Percentiles rank a stretch among this genome's conserved stretches.
These are phyloP conservation scores for Oryzias javanicus DNA, from an alignment of 2,113 vertebrate species.

Conservation along the genomic window DNA sequence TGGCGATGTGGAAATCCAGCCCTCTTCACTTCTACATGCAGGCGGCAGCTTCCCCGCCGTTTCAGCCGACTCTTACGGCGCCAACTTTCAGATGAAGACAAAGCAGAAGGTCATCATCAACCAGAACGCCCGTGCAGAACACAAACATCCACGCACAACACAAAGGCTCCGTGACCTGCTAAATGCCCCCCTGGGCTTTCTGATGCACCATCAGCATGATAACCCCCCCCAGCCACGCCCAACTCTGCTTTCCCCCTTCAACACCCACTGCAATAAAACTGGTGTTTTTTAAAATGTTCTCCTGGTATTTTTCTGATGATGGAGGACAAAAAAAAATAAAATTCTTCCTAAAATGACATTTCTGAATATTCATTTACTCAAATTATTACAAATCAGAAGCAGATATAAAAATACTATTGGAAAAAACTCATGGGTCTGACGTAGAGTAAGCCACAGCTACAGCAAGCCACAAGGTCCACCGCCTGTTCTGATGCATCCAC, in stretches of 20 bases:
- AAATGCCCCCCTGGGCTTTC: conserved; percentile 46
- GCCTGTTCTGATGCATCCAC: no score
- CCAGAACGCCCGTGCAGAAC: conserved; percentile 6
- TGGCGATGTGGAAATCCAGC: neutral
- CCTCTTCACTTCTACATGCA: neutral
- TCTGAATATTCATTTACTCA: no score
- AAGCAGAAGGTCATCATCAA: conserved; percentile 44
- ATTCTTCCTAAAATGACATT: no score
- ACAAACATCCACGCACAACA: conserved; percentile 19
- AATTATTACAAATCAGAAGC: no score
- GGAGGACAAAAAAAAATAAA: no score
- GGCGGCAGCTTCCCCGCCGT: conserved; percentile 20
- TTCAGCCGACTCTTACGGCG: neutral
- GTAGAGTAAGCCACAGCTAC: no score
- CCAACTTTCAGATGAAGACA: neutral
- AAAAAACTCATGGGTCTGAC: no score
- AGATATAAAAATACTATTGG: no score
- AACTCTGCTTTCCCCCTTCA: neutral
- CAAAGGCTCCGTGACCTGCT: conserved; percentile 60
- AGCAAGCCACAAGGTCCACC: no score
- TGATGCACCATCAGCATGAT: conserved; percentile 14
- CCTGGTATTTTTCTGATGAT: no score
- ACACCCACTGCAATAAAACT: no score
- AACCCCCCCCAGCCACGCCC: neutral
- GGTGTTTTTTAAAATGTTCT: no score